Conservation (phyloP, 2,888 invertebrate species). For the Drosophila atroscutellata region DNA sequence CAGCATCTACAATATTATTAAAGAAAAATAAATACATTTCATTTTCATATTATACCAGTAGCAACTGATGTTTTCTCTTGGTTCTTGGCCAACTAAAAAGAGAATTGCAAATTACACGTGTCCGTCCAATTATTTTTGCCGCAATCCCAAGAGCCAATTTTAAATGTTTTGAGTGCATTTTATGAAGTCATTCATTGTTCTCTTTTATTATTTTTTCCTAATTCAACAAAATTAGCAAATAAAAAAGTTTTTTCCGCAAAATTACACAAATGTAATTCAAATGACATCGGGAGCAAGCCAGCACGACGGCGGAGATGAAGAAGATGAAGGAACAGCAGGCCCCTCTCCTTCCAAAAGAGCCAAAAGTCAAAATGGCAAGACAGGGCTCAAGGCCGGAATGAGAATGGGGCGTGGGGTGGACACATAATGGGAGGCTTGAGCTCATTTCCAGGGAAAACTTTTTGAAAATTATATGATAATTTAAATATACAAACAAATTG, state of each 20-base stretch:
- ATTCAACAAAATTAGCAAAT: slow-evolving; percentile 79
- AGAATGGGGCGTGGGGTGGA: background rate
- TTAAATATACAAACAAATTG: slow-evolving; percentile 81
- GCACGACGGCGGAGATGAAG: background rate
- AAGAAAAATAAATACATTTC: background rate
- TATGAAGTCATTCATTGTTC: slow-evolving; percentile 69
- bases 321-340: slow-evolving; percentile 1
- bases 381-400: slow-evolving; percentile 35
- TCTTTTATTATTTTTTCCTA: slow-evolving; percentile 72
- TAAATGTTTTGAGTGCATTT: slow-evolving; percentile 52
- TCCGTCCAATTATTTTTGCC: slow-evolving; percentile 64
- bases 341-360: slow-evolving; percentile 6
- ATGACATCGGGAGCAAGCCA: slow-evolving; percentile 48
- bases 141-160: slow-evolving; percentile 22
- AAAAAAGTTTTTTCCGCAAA: slow-evolving; percentile 80
- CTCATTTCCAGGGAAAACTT: slow-evolving; percentile 70
- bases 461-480: slow-evolving; percentile 77
- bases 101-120: slow-evolving; percentile 77
- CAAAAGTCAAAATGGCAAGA: slow-evolving; percentile 45
- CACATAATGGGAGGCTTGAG: slow-evolving; percentile 30
- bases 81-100: slow-evolving; percentile 32
- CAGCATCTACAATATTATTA: background rate
- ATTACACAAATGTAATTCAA: slow-evolving; percentile 81
- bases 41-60: background rate
- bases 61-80: slow-evolving; percentile 4